Conservation (phyloP, 2,113 vertebrate species). For the Columba livia region DNA sequence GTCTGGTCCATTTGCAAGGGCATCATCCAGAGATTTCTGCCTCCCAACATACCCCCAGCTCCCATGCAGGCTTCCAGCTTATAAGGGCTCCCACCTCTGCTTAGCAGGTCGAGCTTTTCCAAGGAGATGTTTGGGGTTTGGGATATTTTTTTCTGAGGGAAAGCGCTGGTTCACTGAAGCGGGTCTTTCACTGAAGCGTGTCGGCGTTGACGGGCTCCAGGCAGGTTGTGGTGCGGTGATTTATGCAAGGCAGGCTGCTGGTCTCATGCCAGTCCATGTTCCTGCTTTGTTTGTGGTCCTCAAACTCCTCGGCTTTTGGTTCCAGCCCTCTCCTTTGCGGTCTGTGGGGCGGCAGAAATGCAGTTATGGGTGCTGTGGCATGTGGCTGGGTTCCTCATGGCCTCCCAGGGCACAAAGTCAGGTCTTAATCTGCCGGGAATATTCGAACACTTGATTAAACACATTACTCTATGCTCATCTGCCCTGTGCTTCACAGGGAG, state of each 20-base stretch:
- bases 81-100: accelerated
- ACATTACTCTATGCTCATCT: accelerated
- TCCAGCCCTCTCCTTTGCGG: neutral
- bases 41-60: neutral
- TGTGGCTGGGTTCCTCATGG: neutral
- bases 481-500: neutral
- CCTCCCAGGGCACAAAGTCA: neutral
- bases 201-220: accelerated
- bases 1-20: neutral
- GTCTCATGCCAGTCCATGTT: neutral
- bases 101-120: neutral
- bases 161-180: neutral
- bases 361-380: accelerated
- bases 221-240: neutral
- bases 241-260: neutral
- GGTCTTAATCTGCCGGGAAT: neutral
- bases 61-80: neutral
- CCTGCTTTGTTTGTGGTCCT: neutral
- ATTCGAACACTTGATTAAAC: neutral
- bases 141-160: neutral
- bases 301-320: neutral
- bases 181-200: accelerated
- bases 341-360: neutral
- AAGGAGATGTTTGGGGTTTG: neutral
- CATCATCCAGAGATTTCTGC: neutral